Conservation (phyloP, 2,113 vertebrate genomes). For the Burhinus bistriatus region DNA sequence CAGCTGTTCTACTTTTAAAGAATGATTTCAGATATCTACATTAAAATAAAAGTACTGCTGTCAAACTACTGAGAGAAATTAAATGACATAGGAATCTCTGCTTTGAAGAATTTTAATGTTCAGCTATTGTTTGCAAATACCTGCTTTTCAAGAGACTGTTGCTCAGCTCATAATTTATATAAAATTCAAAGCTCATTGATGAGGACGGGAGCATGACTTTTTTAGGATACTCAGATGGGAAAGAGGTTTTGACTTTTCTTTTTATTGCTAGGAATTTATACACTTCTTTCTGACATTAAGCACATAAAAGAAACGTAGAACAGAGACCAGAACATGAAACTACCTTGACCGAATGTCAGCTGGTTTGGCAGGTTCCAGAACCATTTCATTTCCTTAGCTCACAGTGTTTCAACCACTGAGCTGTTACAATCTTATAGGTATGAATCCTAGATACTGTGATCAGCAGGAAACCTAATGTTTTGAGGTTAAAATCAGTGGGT, state of each 20-base stretch:
- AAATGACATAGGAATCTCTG: neutral
- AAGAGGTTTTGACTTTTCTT: neutral
- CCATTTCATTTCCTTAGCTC: neutral
- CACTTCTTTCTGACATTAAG: neutral
- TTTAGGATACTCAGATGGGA: neutral
- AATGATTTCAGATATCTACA: neutral
- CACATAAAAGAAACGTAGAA: neutral
- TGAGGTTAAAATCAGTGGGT: neutral
- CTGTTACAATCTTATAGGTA: neutral
- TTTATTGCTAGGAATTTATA: neutral
- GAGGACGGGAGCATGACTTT: neutral
- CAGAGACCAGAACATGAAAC: neutral
- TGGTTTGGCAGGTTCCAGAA: neutral
- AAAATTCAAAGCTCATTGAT: neutral
- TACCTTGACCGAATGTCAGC: neutral
- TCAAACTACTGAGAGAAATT: neutral
- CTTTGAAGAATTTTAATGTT: neutral
- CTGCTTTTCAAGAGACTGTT: neutral
- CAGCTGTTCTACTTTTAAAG: neutral
- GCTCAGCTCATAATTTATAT: neutral
- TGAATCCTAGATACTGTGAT: neutral
- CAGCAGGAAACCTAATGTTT: neutral
- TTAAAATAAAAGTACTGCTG: neutral
- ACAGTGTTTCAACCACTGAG: neutral
- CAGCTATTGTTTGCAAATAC: neutral